Conservation (phyloP, 1,140 invertebrate species). For the Planococcus citri region DNA sequence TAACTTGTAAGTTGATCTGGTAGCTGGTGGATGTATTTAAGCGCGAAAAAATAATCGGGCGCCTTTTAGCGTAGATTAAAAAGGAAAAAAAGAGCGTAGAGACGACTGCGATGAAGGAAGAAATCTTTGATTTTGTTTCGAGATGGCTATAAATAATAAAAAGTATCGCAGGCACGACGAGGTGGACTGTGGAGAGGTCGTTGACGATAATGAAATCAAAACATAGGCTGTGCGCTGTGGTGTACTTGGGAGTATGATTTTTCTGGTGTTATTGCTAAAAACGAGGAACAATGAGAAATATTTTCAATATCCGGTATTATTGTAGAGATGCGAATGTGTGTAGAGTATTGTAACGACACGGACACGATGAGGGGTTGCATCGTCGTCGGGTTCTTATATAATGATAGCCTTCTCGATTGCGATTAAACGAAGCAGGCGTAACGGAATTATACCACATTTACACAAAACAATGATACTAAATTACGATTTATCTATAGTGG, state of each 20-base stretch:
- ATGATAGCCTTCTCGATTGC: background rate
- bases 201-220: background rate
- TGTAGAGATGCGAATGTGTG: background rate
- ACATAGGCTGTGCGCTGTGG: background rate
- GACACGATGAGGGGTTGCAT: background rate
- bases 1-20: too few species aligned
- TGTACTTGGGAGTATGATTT: background rate
- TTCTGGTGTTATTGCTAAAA: background rate
- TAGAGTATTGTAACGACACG: too few species aligned
- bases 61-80: too few species aligned
- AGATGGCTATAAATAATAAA: too few species aligned
- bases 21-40: too few species aligned
- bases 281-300: background rate
- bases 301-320: conserved; percentile 1
- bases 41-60: too few species aligned
- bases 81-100: too few species aligned
- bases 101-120: too few species aligned
- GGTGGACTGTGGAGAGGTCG: too few species aligned
- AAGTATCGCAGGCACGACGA: too few species aligned
- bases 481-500: background rate
- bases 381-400: conserved; percentile 1
- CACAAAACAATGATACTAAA: conserved; percentile 8
- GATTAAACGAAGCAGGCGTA: conserved; percentile 6
- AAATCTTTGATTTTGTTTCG: too few species aligned
- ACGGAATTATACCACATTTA: conserved; percentile 7